Evolutionary conservation across 2,888 invertebrate genomes (phyloP).

Genomic region (Lasius platythorax): DNA sequence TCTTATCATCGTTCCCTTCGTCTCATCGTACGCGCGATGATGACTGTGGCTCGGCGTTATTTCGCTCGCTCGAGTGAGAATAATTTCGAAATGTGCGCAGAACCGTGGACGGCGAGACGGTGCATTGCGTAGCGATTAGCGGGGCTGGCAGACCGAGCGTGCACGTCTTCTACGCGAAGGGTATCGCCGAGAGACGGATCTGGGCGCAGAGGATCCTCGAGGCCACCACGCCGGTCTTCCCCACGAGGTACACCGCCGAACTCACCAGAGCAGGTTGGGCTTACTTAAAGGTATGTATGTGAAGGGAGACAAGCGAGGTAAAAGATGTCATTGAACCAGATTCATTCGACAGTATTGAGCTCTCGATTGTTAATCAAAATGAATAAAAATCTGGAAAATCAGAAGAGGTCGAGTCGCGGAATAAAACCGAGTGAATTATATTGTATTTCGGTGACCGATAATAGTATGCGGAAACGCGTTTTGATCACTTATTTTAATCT

Average conservation of each 20-base stretch:
- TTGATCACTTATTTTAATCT: neutral
- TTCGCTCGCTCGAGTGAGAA: constrained; percentile 32
- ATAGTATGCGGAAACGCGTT: neutral
- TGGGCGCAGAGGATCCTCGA: constrained; percentile 95
- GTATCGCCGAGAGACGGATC: constrained; percentile 86
- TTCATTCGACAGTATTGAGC: neutral
- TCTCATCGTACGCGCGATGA: constrained; percentile 9
- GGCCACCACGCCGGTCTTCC: constrained; percentile 90
- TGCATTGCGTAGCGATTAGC: constrained; percentile 82
- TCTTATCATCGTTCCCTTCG: constrained; percentile 15
- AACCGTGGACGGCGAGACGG: constrained; percentile 80
- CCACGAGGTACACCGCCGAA: constrained; percentile 90
- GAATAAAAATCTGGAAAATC: neutral
- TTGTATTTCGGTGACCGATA: neutral
- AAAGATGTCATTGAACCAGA: neutral
- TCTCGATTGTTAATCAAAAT: neutral
- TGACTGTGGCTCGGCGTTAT: neutral
- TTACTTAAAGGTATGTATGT: constrained; percentile 87
- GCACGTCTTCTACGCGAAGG: constrained; percentile 81
- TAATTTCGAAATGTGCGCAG: constrained; percentile 68
- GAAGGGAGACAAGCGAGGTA: neutral
- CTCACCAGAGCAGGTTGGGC: constrained; percentile 94
- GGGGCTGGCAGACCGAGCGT: constrained; percentile 79
- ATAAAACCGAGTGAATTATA: neutral
- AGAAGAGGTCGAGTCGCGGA: neutral